Evolutionary conservation across 2,888 invertebrate genomes (phyloP), one percentile per base, ranked within the genome.

Genomic region (Ptycholaimellus sp.): DNA sequence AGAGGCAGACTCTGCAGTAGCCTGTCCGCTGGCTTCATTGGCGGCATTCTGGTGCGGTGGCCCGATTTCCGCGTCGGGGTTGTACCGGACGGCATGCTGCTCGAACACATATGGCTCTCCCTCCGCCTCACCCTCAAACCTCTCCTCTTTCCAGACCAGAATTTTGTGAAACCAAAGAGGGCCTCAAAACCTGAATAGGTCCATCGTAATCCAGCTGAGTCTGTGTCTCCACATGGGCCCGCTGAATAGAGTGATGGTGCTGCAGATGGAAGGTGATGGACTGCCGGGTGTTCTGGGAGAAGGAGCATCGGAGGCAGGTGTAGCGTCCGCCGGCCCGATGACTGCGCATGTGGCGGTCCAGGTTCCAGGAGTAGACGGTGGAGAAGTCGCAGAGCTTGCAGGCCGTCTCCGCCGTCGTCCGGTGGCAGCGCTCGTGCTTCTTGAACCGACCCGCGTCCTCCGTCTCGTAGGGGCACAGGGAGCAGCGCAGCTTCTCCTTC

Each of bases 391-490:
- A 87, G 59, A 78, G 73, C 22, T 11, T 23, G 25, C 25, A 23
- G 6, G 25, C 25, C 6, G 25, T 81, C 76, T 79, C 81, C 76
- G 79, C 80, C 48, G 27, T 22, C 21, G 18, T 33, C 28, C 31
- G 29, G 19, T 41, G 38, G 25, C 38, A 36, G 14, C 36, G 35
- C 21, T 36, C 23, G 58, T 83, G 83, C 58, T 83, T 83, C 40
- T 80, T 80, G 58, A 73, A 83, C 40, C 81, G 70, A 36, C 79
- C 76, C 55, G 76, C 74, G 53, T 82, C 76, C 60, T 80, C 78
- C 2, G 83, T 85, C 45, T 76, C 76, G 60, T 83, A 87, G 49
- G 74, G 74, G 63, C 85, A 85, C 63, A 80, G 76, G 47, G 71
- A 70, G 60, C 85, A 23, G n/a, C n/a, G n/a, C n/a, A n/a, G n/a